Evolutionary conservation across 2,797 vertebrate genomes (phyloP), one percentile per base, ranked within the genome.

Genomic region (Periophthalmus magnuspinnatus): DNA sequence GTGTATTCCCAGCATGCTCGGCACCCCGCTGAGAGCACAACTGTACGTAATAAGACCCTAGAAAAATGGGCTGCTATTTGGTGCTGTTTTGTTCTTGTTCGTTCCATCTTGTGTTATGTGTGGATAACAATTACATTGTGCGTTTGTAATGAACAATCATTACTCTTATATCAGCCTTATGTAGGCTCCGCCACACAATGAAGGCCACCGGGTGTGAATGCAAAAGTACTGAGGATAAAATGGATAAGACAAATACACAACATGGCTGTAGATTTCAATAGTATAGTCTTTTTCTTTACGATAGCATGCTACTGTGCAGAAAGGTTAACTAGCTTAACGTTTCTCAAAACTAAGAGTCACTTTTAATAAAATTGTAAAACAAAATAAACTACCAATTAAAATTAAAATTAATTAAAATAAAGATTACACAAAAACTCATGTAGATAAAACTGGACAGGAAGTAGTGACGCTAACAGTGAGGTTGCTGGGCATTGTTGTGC

Each of bases 121-220:
- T 71, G 68, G 63, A 78, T 77, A 73, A 64, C 77, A 84, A 76
- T 86, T 77, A 83, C 74, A 68, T 41, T 65, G 62, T 59, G 67
- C 66, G 76, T 69, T 65, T 57, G 74, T 72, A 76, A 81, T 82
- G 83, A 60, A 72, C 76, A 68, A 72, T 82, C 72, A 78, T 84
- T 86, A 74, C 72, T 76, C 47, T 17, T 72, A 54, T 62, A 67
- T 75, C 50, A 61, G 41, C 38, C 22, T 8, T 68, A 33, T 60
- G 54, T 6, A 24, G 19, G 13, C 36, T 67, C 69, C 60, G 71
- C 7, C n/a, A 66, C 56, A 63, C 54, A 36, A 65, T 48, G 55
- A 10, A 10, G 41, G 6, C 38, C 36, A 41, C 38, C 41, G 41
- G 13, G 13, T 11, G 4, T 13, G 38, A 41, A 45, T 13, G 13